Conservation (phyloP, 2,113 vertebrate species). For the Bombycilla garrulus region DNA sequence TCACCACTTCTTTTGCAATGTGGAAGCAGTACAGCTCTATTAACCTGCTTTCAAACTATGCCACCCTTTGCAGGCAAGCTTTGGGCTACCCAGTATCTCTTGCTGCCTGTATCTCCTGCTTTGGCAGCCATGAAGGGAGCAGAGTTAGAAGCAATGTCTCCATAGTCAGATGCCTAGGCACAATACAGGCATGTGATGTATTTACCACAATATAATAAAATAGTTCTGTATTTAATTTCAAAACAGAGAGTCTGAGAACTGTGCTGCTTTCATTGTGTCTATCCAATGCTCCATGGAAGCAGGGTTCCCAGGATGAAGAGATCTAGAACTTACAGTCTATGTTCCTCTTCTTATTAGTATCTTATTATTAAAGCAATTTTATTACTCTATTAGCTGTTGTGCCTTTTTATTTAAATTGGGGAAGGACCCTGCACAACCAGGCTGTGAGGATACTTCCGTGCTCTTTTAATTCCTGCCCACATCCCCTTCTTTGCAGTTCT, state of each 20-base stretch:
- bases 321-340: background rate
- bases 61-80: background rate
- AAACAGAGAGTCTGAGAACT: background rate
- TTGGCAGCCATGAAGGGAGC: background rate
- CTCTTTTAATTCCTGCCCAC: background rate
- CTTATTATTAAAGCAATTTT: background rate
- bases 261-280: background rate
- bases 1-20: background rate
- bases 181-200: background rate
- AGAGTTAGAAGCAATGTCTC: background rate
- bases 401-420: background rate
- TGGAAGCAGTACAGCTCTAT: background rate
- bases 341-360: background rate
- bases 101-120: background rate
- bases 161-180: background rate
- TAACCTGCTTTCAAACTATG: background rate
- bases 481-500: background rate
- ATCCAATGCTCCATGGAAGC: accelerated
- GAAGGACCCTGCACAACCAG: background rate
- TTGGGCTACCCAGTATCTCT: background rate
- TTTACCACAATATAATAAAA: background rate
- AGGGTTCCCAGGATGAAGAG: background rate
- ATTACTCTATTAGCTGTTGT: background rate
- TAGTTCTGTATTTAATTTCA: background rate
- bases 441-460: background rate